These are phyloP conservation scores for Falco peregrinus DNA, from an alignment of 2,797 vertebrate species.

Conservation along the genomic window DNA sequence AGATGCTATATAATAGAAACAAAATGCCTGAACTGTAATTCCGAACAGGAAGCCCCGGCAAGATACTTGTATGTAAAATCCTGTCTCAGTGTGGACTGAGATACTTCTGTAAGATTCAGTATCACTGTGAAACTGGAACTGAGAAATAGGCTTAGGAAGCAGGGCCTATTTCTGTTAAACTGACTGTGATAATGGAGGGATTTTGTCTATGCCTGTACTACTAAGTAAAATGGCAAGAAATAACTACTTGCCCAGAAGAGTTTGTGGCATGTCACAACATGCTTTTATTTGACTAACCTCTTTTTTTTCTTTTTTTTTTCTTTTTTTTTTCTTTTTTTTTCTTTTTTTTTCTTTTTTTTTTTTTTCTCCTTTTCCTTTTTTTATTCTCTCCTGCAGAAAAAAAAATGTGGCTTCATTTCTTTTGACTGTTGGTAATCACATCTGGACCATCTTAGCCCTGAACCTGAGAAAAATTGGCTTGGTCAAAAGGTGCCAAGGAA, in stretches of 20 bases:
- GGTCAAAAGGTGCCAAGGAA: neutral
- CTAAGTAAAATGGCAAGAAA: neutral
- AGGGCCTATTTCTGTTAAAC: neutral
- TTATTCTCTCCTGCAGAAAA: neutral
- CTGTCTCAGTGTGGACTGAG: neutral
- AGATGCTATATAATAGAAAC: neutral
- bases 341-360: too few relatives aligned
- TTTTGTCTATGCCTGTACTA: neutral
- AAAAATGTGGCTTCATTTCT: neutral
- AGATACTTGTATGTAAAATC: neutral
- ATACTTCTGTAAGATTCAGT: neutral
- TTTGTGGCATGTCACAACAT: accelerated
- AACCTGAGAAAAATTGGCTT: neutral
- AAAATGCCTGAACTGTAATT: neutral
- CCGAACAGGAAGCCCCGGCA: neutral
- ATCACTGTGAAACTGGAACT: neutral
- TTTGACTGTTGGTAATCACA: neutral
- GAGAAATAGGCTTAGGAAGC: neutral
- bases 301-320: neutral
- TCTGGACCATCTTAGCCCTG: neutral
- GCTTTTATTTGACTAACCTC: neutral
- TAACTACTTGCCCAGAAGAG: neutral
- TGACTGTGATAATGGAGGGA: neutral
- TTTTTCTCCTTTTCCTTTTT: too few relatives aligned
- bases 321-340: too few relatives aligned